Conservation (phyloP, 2,113 vertebrate species). For the Phrynocephalus versicolor region DNA sequence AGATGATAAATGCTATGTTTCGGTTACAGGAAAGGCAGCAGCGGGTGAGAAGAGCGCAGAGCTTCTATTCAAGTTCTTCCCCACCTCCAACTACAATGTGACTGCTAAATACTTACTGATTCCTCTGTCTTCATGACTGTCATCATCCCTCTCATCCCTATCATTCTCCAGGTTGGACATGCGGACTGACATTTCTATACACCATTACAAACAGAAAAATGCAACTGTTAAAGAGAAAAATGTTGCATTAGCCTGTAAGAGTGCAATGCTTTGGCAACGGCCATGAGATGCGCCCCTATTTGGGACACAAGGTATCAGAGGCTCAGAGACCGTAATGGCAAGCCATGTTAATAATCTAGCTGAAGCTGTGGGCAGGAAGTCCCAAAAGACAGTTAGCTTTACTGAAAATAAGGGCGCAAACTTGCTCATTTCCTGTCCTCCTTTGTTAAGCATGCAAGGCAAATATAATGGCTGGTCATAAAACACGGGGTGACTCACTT, state of each 20-base stretch:
- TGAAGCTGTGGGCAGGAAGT: background rate
- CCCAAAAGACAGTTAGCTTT: background rate
- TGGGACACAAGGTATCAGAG: background rate
- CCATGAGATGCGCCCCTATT: background rate
- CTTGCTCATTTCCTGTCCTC: background rate
- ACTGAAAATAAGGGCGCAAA: background rate
- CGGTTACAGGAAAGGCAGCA: conserved; percentile 10
- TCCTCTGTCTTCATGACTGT: conserved; percentile 95
- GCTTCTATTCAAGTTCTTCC: conserved; percentile 2
- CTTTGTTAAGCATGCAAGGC: background rate
- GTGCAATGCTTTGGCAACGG: background rate
- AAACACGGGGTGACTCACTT: background rate
- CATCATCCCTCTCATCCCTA: conserved; percentile 93
- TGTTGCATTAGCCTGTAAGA: background rate
- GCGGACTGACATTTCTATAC: conserved; percentile 95
- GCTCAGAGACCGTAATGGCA: background rate
- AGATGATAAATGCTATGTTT: background rate
- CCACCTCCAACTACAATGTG: background rate
- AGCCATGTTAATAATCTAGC: background rate
- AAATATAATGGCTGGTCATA: background rate
- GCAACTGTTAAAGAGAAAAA: conserved; percentile 54
- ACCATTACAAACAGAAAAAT: conserved; percentile 64
- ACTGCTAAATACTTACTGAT: conserved; percentile 85
- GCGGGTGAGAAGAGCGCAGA: conserved; percentile 2
- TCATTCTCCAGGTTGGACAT: conserved; percentile 99